Conservation (phyloP, 2,113 vertebrate species). For the Telmatochromis sp. region DNA sequence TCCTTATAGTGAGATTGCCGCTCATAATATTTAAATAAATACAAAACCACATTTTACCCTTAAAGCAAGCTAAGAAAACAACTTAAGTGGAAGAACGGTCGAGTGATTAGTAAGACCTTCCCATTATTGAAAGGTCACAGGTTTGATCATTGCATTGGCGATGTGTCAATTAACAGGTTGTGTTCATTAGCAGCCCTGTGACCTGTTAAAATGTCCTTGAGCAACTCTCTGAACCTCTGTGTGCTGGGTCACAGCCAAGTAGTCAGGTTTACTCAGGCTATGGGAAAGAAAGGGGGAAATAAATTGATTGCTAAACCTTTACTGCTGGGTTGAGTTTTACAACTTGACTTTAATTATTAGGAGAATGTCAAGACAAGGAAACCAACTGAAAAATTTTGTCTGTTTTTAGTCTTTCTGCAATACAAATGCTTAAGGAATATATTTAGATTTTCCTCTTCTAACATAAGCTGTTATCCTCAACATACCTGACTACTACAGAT, state of each 20-base stretch:
- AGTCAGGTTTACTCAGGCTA: not conserved
- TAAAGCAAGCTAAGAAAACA: not conserved
- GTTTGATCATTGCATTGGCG: slow-evolving; percentile 10
- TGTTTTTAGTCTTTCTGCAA: not conserved
- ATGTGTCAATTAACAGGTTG: slow-evolving; percentile 40
- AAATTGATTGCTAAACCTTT: not conserved
- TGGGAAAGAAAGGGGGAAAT: not conserved
- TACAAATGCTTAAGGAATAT: not conserved
- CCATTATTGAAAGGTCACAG: slow-evolving; percentile 43
- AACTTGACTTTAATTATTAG: not conserved
- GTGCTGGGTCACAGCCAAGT: slow-evolving; percentile 2
- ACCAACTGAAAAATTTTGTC: not conserved
- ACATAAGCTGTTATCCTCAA: not conserved
- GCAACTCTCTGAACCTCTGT: not conserved
- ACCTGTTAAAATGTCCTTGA: slow-evolving; percentile 38
- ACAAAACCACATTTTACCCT: not conserved
- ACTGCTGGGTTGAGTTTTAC: not conserved
- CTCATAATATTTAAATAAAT: not conserved
- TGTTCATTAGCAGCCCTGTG: slow-evolving; percentile 42
- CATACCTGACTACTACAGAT: not conserved
- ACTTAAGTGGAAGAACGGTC: not conserved
- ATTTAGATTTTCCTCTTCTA: not conserved
- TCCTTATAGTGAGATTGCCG: not conserved
- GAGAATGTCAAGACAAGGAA: not conserved
- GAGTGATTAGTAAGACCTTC: slow-evolving; percentile 36